Evolutionary conservation across 2,888 invertebrate species (phyloP), one percentile per base, ranked within the genome.

Genomic region (Scaptomyza reducta): DNA sequence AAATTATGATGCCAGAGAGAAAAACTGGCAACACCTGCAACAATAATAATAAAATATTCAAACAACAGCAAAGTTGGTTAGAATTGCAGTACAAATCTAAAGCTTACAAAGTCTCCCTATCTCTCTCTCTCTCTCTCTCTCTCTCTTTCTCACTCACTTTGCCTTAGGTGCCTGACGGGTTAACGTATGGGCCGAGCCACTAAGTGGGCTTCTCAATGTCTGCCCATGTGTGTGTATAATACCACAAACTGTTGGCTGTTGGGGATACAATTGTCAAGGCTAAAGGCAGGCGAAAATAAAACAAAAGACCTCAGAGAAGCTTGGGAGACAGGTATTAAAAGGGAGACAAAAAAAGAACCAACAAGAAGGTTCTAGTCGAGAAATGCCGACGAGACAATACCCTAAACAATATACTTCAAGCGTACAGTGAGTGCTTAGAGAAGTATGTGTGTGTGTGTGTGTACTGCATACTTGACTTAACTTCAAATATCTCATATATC

Each of bases 161-260:
- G n/a, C n/a, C 9, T 45, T 44, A 42, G 49, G 44, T 14, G 49
- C 42, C 56, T 70, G 71, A 70, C 79, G 71, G 79, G 55, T 74
- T 76, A 79, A 76, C 69, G 78, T 74, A 70, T 78, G 62, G 60
- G 65, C 74, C 74, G 65, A 74, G 74, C 74, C 75, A 78, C 75
- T 74, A 66, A 70, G 65, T 75, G 78, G 63, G 58, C 74, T 68
- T 50, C 76, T 77, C 68, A 61, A 73, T 73, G 76, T 54, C 42
- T 49, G 14, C 10, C 10, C 10, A 13, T 14, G 16, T 38, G 47
- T 27, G 41, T 56, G 16, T 18, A 40, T 44, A 29, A 42, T 54
- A 40, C 64, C 68, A 41, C 61, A 31, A 56, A 64, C 63, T 60
- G n/a, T n/a, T n/a, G 59, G 25, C 55, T 62, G 69, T 45, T 14